These are phyloP conservation scores for Sebastes trivittatus DNA, from an alignment of 2,797 vertebrate species.

Conservation along the genomic window DNA sequence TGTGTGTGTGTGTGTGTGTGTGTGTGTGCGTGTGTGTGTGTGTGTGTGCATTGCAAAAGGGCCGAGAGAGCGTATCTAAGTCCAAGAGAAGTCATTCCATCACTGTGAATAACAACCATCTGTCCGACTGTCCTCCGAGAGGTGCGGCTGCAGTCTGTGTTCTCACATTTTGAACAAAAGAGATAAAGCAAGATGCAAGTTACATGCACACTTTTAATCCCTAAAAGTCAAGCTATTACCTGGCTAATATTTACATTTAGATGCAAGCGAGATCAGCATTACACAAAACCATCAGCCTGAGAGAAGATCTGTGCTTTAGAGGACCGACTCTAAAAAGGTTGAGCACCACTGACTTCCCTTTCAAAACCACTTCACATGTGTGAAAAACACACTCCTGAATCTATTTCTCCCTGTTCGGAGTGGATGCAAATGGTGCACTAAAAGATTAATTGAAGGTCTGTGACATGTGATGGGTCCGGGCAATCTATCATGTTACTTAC, in stretches of 20 bases:
- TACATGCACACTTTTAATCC: not conserved
- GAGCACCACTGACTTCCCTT: slow-evolving; percentile 37
- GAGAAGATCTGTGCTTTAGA: slow-evolving; percentile 9
- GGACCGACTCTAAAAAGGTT: slow-evolving; percentile 5
- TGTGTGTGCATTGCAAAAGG: not conserved
- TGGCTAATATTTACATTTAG: slow-evolving; percentile 42
- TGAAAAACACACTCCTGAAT: slow-evolving; percentile 18
- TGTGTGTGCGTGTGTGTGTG: not conserved
- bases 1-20: not conserved
- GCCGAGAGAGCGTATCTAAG: not conserved
- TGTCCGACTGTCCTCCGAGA: slow-evolving; percentile 23
- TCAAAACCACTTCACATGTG: slow-evolving; percentile 36
- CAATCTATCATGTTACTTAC: slow-evolving; percentile 42
- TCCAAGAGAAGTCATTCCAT: slow-evolving; percentile 45
- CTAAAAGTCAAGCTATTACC: slow-evolving; percentile 10
- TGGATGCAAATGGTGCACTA: slow-evolving; percentile 17
- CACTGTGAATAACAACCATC: slow-evolving; percentile 41
- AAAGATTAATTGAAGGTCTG: slow-evolving; percentile 39
- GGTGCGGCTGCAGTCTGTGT: not conserved
- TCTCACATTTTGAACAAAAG: not conserved
- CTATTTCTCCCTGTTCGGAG: not conserved
- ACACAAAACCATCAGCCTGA: slow-evolving; percentile 2
- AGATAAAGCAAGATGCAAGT: not conserved
- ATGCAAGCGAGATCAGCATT: slow-evolving; percentile 20
- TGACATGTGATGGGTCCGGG: slow-evolving; percentile 29